Percentiles rank a stretch among this genome's conserved stretches.
Conservation (phyloP, 1,140 invertebrate genomes). For the Dysdera silvatica region DNA sequence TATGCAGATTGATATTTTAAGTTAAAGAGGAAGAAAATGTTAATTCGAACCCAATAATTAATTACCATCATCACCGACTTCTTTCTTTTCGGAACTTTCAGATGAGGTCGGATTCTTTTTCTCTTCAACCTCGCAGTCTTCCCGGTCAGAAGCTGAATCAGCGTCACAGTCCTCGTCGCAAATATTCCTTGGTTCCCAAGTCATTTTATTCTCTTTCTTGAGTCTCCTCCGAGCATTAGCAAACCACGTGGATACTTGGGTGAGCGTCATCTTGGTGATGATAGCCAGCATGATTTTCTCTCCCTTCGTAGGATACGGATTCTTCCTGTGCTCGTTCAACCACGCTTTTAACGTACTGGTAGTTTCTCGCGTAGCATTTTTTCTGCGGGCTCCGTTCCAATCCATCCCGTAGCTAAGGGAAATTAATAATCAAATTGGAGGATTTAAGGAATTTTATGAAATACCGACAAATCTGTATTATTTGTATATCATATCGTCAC, state of each 20-base stretch:
- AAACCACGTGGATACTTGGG: constrained; percentile 54
- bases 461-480: too few relatives aligned
- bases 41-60: too few relatives aligned
- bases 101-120: too few relatives aligned
- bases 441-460: too few relatives aligned
- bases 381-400: constrained; percentile 61
- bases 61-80: too few relatives aligned
- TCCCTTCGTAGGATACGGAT: constrained; percentile 55
- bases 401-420: constrained; percentile 38
- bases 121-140: too few relatives aligned
- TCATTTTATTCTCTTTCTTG: constrained; percentile 65
- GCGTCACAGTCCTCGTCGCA: constrained; percentile 21
- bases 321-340: constrained; percentile 84
- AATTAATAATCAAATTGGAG: too few relatives aligned
- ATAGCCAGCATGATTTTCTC: constrained; percentile 55
- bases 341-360: constrained; percentile 91
- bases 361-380: constrained; percentile 95
- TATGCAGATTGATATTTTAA: too few relatives aligned
- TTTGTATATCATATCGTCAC: too few relatives aligned
- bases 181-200: constrained; percentile 53
- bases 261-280: constrained; percentile 54
- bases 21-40: too few relatives aligned
- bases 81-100: too few relatives aligned
- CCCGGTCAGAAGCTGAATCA: constrained; percentile 4
- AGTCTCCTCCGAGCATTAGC: constrained; percentile 55